Base-by-base conservation (phyloP, 2,113 vertebrate genomes). In the Origma solitaria region DNA sequence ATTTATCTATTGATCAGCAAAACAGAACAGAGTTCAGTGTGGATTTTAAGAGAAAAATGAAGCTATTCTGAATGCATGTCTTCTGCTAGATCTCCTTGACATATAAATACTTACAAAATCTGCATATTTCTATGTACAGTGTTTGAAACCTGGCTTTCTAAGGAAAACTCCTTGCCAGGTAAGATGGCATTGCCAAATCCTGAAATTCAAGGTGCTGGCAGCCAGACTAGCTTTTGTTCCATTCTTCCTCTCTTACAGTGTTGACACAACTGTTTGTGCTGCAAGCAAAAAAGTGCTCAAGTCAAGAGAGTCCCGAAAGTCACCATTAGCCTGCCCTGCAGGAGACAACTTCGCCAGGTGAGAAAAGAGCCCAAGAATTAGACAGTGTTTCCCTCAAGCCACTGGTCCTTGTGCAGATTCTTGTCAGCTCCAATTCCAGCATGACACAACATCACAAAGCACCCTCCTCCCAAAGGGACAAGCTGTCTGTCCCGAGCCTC, bases 381-480 rank as follows among this genome's bases (percentile, higher is more conserved):
- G 70, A 70, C 37, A 54, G 24, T 14, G 21, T 9, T 23, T 51
- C 28, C 54, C 61, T 44, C 62, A 84, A 76, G 35, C 24, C 4
- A 2, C 33, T 38, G 38, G 20, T 71, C 62, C 72, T 69, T 5
- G 1, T 9, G 27, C 5, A 9, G 35, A 23, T 25, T 70, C 22
- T 16, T 96, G 92, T 96, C 95, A 92, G 66, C 71, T 13, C 4
- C 61, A 61, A 94, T 95, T 92, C 49, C 51, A 93, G 75, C 88
- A 64, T 90, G 76, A 82, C 42, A 24, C 38, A 69, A 50, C 38
- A 37, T 68, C 28, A 94, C 81, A 96, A 96, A 96, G 77, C 71
- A 30, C 33, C 37, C 75, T 90, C 83, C 44, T 94, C 86, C 47
- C 49, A 65, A 50, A 61, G 18, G 82, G 80, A 70, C 72, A 82